phyloP scores from a whole-genome alignment of 2,113 vertebrate species.

The Todiramphus saurophagus region DNA sequence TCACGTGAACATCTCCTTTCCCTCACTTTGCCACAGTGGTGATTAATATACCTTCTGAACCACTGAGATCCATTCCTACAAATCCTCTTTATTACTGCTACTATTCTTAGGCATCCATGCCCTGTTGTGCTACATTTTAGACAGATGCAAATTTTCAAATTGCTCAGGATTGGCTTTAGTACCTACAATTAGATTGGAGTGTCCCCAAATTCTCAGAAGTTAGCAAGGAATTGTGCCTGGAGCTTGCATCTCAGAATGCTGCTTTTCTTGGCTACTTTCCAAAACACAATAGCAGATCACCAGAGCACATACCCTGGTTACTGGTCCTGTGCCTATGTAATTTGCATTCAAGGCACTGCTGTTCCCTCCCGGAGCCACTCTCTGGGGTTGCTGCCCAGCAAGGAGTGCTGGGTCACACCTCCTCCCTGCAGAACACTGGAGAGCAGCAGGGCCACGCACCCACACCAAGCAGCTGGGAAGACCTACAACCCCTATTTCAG shows the following conservation, averaged over 20 bases:
- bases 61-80: not conserved
- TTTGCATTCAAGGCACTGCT: not conserved
- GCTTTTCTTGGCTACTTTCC: not conserved
- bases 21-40: not conserved
- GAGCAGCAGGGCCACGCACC: fast-evolving
- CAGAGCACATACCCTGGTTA: not conserved
- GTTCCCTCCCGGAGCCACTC: fast-evolving
- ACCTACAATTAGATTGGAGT: not conserved
- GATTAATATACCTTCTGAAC: not conserved
- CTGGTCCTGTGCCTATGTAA: not conserved
- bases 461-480: not conserved
- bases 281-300: not conserved
- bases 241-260: not conserved
- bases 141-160: not conserved
- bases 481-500: not conserved
- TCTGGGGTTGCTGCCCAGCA: not conserved
- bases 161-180: not conserved
- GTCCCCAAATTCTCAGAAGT: not conserved
- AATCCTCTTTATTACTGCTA: not conserved
- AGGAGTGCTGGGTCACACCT: not conserved
- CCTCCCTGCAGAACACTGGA: not conserved
- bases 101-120: not conserved
- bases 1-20: not conserved
- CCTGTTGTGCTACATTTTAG: too few species aligned
- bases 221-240: not conserved